Evolutionary conservation across 2,888 invertebrate species (phyloP).

Genomic region (Malachius bipustulatus): DNA sequence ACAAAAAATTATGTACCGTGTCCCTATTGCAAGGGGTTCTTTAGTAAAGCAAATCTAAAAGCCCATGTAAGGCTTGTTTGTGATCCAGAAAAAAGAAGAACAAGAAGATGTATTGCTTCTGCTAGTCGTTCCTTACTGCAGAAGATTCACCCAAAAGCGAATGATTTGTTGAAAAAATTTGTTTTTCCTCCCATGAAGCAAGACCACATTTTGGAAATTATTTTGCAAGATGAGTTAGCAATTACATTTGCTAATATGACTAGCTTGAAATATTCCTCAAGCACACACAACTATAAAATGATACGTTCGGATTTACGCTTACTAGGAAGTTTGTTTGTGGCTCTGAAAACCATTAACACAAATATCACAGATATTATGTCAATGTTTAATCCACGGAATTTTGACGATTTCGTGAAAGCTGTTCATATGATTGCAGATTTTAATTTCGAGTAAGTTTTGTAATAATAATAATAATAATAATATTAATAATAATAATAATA

Average conservation of each 20-base stretch:
- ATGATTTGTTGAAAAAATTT: not conserved
- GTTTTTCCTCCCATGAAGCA: not conserved
- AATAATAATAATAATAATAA: too few species aligned
- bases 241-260: not conserved
- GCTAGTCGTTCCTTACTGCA: not conserved
- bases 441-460: not conserved
- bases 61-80: not conserved
- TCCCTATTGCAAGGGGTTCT: not conserved
- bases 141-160: not conserved
- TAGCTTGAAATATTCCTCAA: not conserved
- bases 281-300: not conserved
- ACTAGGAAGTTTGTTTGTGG: not conserved
- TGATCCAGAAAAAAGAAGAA: not conserved
- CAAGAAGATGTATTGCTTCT: not conserved
- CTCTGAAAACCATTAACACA: not conserved
- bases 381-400: not conserved
- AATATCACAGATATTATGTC: not conserved
- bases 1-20: conserved; percentile 1
- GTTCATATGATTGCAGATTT: conserved; percentile 1
- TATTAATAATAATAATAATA: too few species aligned
- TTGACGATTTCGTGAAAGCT: not conserved
- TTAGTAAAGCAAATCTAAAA: not conserved
- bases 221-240: not conserved
- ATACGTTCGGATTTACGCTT: not conserved
- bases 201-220: not conserved